These are phyloP conservation scores for Nyctibius bracteatus DNA, from an alignment of 2,113 vertebrate genomes.

Conservation along the genomic window DNA sequence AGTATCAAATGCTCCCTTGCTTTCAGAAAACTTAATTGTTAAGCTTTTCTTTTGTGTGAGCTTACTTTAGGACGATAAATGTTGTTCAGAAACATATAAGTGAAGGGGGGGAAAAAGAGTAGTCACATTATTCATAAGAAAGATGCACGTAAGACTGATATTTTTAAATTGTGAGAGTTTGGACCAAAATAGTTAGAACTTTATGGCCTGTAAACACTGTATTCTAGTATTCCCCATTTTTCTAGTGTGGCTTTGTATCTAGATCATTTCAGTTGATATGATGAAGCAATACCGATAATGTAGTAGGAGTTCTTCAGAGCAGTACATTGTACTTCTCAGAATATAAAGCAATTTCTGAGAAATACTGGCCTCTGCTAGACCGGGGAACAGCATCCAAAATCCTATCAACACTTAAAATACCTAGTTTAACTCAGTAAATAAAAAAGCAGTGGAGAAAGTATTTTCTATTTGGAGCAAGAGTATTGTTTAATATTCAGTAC, in stretches of 20 bases:
- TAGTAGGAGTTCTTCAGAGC: background rate
- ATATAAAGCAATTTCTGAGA: background rate
- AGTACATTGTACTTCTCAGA: background rate
- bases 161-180: background rate
- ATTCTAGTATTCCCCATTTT: background rate
- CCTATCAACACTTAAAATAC: background rate
- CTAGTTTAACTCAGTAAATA: background rate
- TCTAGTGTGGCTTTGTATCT: background rate
- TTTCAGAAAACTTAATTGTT: background rate
- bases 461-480: background rate
- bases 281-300: background rate
- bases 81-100: background rate
- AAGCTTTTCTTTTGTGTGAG: background rate
- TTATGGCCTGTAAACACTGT: background rate
- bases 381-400: background rate
- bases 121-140: background rate
- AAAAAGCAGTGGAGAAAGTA: background rate
- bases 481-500: background rate
- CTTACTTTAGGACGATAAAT: background rate
- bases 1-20: background rate
- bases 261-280: background rate
- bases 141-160: background rate
- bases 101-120: accelerated
- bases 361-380: background rate
- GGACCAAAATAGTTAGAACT: background rate